Percentiles rank a stretch among this genome's conserved stretches.
Evolutionary conservation across 1,140 invertebrate genomes (phyloP).

Genomic region (Yoshiicerus persimilis): DNA sequence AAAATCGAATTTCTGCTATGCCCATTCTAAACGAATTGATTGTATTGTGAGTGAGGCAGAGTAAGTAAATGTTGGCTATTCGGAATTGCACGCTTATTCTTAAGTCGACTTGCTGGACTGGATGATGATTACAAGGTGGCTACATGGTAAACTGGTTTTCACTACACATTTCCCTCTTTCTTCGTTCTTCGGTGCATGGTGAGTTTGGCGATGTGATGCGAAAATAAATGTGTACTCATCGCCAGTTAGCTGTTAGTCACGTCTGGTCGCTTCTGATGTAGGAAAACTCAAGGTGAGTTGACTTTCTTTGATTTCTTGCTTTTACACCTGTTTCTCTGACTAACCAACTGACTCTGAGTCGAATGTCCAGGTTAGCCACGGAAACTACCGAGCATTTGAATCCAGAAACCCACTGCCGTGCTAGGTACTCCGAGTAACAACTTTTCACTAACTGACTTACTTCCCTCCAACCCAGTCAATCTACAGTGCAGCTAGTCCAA

Average conservation of each 20-base stretch:
- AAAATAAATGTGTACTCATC: not conserved
- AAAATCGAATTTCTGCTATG: conserved; percentile 1
- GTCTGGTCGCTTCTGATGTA: not conserved
- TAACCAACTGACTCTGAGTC: not conserved
- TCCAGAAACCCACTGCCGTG: not conserved
- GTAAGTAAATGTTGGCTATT: not conserved
- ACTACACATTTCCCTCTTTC: not conserved
- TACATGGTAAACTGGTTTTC: not conserved
- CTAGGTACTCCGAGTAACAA: not conserved
- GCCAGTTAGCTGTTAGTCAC: not conserved
- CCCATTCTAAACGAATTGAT: not conserved
- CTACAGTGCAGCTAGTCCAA: not conserved
- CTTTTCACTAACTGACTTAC: not conserved
- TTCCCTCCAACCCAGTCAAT: not conserved
- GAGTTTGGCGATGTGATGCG: not conserved
- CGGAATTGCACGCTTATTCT: not conserved
- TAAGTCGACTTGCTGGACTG: not conserved
- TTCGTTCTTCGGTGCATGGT: not conserved
- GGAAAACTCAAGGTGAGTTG: not conserved
- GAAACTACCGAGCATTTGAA: not conserved
- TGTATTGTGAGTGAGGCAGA: not conserved
- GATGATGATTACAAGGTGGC: not conserved
- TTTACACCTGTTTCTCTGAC: not conserved
- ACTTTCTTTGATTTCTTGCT: not conserved
- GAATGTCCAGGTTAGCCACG: not conserved